Evolutionary conservation across 2,888 invertebrate genomes (phyloP).

Genomic region (Proisotoma minuta): DNA sequence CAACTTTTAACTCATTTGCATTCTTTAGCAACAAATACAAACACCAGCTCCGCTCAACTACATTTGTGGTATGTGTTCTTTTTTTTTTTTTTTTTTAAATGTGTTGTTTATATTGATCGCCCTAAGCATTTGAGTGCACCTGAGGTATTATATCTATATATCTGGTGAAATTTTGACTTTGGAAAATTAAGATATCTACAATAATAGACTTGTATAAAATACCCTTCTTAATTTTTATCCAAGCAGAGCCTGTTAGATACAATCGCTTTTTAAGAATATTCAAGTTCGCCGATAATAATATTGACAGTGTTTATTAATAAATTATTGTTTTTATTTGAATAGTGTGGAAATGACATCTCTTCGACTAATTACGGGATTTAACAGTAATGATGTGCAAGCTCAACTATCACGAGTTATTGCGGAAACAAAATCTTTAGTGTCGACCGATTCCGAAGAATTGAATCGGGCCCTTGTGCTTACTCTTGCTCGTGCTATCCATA

Average conservation of each 20-base stretch:
- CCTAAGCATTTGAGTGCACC: no score
- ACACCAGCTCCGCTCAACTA: slow-evolving; percentile 90
- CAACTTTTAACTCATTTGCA: slow-evolving; percentile 87
- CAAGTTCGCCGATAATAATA: no score
- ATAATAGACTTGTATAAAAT: background rate
- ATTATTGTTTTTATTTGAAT: slow-evolving; percentile 33
- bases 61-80: slow-evolving; percentile 71
- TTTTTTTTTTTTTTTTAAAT: no score
- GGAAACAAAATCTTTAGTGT: slow-evolving; percentile 85
- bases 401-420: slow-evolving; percentile 86
- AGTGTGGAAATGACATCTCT: slow-evolving; percentile 85
- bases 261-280: no score
- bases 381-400: slow-evolving; percentile 90
- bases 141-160: no score
- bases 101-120: no score
- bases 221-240: no score
- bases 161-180: no score
- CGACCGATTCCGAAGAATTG: slow-evolving; percentile 89
- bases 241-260: no score
- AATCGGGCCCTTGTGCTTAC: slow-evolving; percentile 90
- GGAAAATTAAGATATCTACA: slow-evolving; percentile 13
- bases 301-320: no score
- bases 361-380: slow-evolving; percentile 78
- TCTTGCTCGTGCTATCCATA: slow-evolving; percentile 86
- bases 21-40: slow-evolving; percentile 75